Conservation (phyloP, 2,113 vertebrate species). For the Lophura nycthemera region DNA sequence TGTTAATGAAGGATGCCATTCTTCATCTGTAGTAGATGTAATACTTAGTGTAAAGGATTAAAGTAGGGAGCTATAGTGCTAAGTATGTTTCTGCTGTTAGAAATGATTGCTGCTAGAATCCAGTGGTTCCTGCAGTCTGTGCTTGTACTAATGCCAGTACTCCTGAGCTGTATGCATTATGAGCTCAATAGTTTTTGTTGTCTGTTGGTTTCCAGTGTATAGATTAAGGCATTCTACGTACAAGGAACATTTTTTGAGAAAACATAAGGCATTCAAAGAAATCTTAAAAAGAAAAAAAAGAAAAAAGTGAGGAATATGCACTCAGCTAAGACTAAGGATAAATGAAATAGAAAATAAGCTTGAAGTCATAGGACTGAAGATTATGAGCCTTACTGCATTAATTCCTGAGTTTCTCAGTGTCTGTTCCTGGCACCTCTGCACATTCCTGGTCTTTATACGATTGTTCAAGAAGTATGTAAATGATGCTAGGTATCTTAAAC, state of each 20-base stretch:
- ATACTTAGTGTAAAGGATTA: background rate
- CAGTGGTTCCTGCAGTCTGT: background rate
- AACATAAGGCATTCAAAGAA: background rate
- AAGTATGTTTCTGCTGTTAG: background rate
- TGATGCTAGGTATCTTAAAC: background rate
- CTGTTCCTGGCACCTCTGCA: too few relatives aligned
- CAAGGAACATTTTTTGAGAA: background rate
- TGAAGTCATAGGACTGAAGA: background rate
- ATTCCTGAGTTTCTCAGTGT: background rate
- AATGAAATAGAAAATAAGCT: background rate
- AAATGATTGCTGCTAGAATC: background rate
- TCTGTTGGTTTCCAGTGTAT: background rate
- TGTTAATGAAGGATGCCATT: constrained; percentile 11
- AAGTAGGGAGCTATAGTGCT: background rate
- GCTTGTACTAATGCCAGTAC: background rate
- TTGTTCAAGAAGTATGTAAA: background rate
- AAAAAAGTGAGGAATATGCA: background rate
- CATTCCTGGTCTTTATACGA: background rate
- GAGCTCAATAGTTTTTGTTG: background rate
- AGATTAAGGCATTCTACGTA: background rate
- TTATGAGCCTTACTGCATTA: background rate
- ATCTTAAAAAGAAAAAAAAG: background rate
- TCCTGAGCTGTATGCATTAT: background rate
- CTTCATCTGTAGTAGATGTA: background rate
- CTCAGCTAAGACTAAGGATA: background rate